phyloP scores from a whole-genome alignment of 2,888 invertebrate genomes.

The Molorchus minor region DNA sequence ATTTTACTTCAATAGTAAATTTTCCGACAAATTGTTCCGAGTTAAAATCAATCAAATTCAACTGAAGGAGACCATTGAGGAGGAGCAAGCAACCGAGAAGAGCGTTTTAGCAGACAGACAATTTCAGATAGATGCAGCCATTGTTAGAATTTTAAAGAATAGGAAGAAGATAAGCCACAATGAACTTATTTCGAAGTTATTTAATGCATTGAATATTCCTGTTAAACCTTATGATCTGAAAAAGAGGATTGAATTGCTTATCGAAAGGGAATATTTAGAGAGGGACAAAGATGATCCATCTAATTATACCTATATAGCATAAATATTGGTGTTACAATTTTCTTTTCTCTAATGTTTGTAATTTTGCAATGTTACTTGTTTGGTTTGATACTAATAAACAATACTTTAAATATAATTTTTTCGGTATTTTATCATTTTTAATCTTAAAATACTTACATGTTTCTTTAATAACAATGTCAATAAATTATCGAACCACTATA shows the following conservation, averaged over 20 bases:
- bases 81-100: conserved; percentile 93
- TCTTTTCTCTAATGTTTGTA: neutral
- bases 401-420: no score
- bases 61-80: conserved; percentile 84
- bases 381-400: no score
- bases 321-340: conserved; percentile 56
- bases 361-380: no score
- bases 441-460: no score
- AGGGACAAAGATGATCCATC: conserved; percentile 95
- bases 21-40: conserved; percentile 93
- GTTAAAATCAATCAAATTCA: conserved; percentile 96
- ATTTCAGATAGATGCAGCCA: conserved; percentile 99
- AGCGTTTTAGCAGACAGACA: conserved; percentile 97
- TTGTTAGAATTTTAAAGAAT: conserved; percentile 99
- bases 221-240: conserved; percentile 98
- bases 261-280: conserved; percentile 98
- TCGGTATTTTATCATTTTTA: no score
- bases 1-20: conserved; percentile 82
- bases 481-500: no score
- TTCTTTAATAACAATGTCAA: no score
- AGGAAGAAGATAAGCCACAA: conserved; percentile 93
- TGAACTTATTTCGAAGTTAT: conserved; percentile 92
- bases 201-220: conserved; percentile 96
- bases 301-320: conserved; percentile 95
- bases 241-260: conserved; percentile 96